phyloP scores from a whole-genome alignment of 2,888 invertebrate species.

The Drosophila setosimentum region DNA sequence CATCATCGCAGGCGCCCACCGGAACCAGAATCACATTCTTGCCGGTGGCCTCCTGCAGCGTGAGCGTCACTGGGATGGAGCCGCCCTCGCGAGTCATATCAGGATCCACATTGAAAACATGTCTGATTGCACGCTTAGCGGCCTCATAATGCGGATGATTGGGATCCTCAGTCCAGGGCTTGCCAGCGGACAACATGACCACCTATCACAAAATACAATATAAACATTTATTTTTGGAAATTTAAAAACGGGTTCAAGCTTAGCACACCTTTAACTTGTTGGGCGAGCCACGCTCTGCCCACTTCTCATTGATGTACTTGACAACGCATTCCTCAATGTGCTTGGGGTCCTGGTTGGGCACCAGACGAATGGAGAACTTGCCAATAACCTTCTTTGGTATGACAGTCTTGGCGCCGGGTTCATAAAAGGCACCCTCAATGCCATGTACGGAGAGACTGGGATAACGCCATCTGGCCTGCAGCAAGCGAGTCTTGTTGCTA shows the following conservation, averaged over 20 bases:
- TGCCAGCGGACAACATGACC: conserved; percentile 86
- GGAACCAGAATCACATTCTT: conserved; percentile 97
- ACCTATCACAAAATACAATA: conserved; percentile 37
- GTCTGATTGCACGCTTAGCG: conserved; percentile 91
- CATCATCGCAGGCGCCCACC: conserved; percentile 96
- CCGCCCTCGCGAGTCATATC: conserved; percentile 99
- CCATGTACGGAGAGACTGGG: conserved; percentile 98
- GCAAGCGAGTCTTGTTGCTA: conserved; percentile 91
- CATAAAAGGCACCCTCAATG: conserved; percentile 96
- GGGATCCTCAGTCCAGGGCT: conserved; percentile 97
- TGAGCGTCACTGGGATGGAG: conserved; percentile 98
- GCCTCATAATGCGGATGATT: conserved; percentile 97
- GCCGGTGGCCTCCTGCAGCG: conserved; percentile 95
- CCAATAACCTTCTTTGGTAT: conserved; percentile 97
- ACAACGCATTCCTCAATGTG: conserved; percentile 93
- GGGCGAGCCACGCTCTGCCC: conserved; percentile 92
- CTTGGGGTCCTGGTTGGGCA: conserved; percentile 96
- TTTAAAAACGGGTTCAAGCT: neutral
- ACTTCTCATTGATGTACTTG: conserved; percentile 91
- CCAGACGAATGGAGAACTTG: conserved; percentile 98
- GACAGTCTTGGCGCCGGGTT: conserved; percentile 97
- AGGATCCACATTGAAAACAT: conserved; percentile 95
- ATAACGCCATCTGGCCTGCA: conserved; percentile 98
- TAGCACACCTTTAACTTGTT: conserved; percentile 90
- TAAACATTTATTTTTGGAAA: neutral